These are phyloP conservation scores for Poecilus cupreus DNA, from an alignment of 2,888 invertebrate species.

Conservation along the genomic window DNA sequence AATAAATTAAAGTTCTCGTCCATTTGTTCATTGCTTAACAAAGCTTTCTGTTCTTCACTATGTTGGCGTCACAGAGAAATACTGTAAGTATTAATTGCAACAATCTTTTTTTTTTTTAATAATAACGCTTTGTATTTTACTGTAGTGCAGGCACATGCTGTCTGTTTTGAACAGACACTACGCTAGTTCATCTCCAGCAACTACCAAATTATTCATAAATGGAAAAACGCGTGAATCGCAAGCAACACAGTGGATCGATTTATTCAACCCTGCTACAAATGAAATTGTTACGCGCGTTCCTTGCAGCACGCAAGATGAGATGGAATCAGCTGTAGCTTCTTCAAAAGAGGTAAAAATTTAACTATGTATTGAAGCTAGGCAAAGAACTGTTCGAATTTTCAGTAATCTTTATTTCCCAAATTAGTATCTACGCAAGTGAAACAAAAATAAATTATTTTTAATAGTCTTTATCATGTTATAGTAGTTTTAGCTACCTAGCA, in stretches of 20 bases:
- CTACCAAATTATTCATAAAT: constrained; percentile 96
- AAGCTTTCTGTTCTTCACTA: constrained; percentile 11
- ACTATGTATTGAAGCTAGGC: no score
- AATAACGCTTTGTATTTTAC: constrained; percentile 52
- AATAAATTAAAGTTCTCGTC: constrained; percentile 46
- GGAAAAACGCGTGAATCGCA: constrained; percentile 96
- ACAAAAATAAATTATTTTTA: no score
- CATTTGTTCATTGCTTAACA: constrained; percentile 44
- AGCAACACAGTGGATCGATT: constrained; percentile 94
- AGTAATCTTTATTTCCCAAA: no score
- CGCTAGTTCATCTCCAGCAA: constrained; percentile 76
- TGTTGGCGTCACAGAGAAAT: constrained; percentile 48
- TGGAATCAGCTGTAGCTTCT: constrained; percentile 91
- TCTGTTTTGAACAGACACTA: constrained; percentile 62
- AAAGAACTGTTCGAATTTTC: no score
- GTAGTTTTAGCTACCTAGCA: no score
- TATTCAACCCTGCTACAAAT: constrained; percentile 96
- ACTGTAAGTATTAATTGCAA: constrained; percentile 31
- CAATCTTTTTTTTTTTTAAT: background rate
- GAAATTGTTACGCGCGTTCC: constrained; percentile 89
- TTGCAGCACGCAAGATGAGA: constrained; percentile 90
- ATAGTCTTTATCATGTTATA: no score
- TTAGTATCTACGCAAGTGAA: no score
- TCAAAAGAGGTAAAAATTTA: constrained; percentile 80
- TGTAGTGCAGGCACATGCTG: constrained; percentile 60